These are phyloP conservation scores for Villa cingulata DNA, from an alignment of 2,888 invertebrate genomes.

Conservation along the genomic window DNA sequence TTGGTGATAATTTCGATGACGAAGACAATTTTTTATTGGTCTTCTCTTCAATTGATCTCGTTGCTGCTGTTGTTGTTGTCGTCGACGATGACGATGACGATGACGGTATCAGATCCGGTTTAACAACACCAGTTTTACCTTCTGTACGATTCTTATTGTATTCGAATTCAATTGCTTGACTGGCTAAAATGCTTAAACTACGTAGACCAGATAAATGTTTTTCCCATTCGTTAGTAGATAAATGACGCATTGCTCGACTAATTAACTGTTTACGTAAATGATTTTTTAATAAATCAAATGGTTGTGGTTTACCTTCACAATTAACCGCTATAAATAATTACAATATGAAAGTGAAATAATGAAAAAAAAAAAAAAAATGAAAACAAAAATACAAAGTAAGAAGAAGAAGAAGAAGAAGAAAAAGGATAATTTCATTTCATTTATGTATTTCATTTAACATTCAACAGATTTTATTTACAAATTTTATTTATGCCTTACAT, in stretches of 20 bases:
- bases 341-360: slow-evolving; percentile 1
- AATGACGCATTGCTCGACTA: slow-evolving; percentile 25
- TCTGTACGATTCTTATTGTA: slow-evolving; percentile 30
- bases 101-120: slow-evolving; percentile 28
- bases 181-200: slow-evolving; percentile 29
- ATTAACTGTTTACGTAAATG: slow-evolving; percentile 33
- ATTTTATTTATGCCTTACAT: slow-evolving; percentile 42
- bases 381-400: background rate
- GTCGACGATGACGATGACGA: slow-evolving; percentile 8
- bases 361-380: slow-evolving; percentile 2
- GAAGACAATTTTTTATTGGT: too few relatives aligned
- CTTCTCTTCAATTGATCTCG: too few relatives aligned
- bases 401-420: background rate
- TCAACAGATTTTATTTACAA: background rate
- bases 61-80: background rate
- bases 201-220: slow-evolving; percentile 31
- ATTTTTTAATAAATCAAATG: slow-evolving; percentile 37
- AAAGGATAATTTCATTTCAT: too few relatives aligned
- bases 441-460: too few relatives aligned
- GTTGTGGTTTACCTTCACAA: slow-evolving; percentile 44
- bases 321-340: slow-evolving; percentile 41
- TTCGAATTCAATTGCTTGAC: slow-evolving; percentile 34
- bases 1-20: too few relatives aligned
- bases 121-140: slow-evolving; percentile 24
- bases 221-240: slow-evolving; percentile 28